Evolutionary conservation across 2,888 invertebrate species (phyloP).

Genomic region (Apotomis betuletana): DNA sequence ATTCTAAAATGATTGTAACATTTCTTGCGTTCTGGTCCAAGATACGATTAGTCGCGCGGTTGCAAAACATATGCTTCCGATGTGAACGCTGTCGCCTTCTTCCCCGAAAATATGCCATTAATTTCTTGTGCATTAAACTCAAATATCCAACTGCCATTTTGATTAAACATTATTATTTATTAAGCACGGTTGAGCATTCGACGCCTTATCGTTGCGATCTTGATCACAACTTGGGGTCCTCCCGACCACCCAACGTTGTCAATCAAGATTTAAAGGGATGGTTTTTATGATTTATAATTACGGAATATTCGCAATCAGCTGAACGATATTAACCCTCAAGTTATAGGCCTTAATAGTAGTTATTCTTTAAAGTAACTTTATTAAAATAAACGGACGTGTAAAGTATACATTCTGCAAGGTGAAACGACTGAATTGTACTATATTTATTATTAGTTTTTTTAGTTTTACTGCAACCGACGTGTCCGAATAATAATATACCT

Average conservation of each 20-base stretch:
- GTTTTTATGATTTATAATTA: conserved; percentile 40
- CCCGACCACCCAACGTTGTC: conserved; percentile 39
- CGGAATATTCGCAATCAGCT: conserved; percentile 34
- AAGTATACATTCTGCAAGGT: conserved; percentile 26
- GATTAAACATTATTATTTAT: conserved; percentile 44
- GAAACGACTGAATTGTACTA: conserved; percentile 13
- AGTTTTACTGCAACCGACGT: conserved; percentile 2
- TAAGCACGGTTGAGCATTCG: conserved; percentile 40
- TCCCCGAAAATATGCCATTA: not conserved
- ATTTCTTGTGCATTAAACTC: conserved; percentile 1
- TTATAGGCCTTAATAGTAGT: conserved; percentile 25
- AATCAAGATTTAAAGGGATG: conserved; percentile 38
- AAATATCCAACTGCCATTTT: conserved; percentile 34
- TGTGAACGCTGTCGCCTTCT: not conserved
- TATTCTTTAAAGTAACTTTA: conserved; percentile 22
- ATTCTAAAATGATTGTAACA: too few species aligned
- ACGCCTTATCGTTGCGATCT: conserved; percentile 44
- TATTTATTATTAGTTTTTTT: conserved; percentile 7
- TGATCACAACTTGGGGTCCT: conserved; percentile 11
- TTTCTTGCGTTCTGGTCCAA: too few species aligned
- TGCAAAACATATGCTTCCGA: not conserved
- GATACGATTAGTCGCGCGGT: too few species aligned
- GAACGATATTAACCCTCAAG: conserved; percentile 14
- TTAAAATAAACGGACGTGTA: conserved; percentile 26
- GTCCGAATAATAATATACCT: not conserved